Percentiles rank a stretch among this genome's conserved stretches.
These are phyloP conservation scores for Perithous albicinctus DNA, from an alignment of 2,888 invertebrate genomes.

Conservation along the genomic window DNA sequence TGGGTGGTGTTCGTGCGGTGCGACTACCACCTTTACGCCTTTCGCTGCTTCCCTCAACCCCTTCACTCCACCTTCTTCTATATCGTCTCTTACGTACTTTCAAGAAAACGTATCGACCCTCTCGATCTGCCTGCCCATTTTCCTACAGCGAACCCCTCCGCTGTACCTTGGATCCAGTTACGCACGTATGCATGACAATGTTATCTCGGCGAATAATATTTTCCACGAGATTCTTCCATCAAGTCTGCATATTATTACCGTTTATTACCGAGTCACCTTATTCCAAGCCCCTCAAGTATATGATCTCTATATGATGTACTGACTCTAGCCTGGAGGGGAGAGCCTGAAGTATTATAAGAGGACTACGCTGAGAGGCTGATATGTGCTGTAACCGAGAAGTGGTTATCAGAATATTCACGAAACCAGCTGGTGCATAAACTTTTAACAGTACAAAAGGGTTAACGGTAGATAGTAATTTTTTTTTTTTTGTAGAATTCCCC, in stretches of 20 bases:
- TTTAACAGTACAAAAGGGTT: not conserved
- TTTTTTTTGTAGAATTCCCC: not conserved
- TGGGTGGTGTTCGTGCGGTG: not conserved
- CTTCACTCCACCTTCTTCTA: slow-evolving; percentile 1
- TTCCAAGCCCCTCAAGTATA: slow-evolving; percentile 43
- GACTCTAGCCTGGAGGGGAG: not conserved
- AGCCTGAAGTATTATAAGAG: not conserved
- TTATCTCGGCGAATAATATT: slow-evolving; percentile 67
- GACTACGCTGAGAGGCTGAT: not conserved
- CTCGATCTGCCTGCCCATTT: slow-evolving; percentile 74
- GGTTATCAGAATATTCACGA: not conserved
- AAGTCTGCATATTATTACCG: slow-evolving; percentile 66
- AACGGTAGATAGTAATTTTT: not conserved
- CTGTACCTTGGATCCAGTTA: slow-evolving; percentile 60
- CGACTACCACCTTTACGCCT: slow-evolving; percentile 25
- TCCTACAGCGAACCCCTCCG: slow-evolving; percentile 38
- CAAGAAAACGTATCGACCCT: slow-evolving; percentile 60
- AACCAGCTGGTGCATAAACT: not conserved
- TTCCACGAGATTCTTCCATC: slow-evolving; percentile 64
- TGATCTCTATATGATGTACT: slow-evolving; percentile 38
- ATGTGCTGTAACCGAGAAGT: not conserved
- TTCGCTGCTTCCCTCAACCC: slow-evolving; percentile 17
- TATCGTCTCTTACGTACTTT: slow-evolving; percentile 52
- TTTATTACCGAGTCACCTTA: slow-evolving; percentile 62
- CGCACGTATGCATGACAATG: slow-evolving; percentile 68